Evolutionary conservation across 2,113 vertebrate species (phyloP), one percentile per base, ranked within the genome.

Genomic region (Aphelocoma coerulescens): DNA sequence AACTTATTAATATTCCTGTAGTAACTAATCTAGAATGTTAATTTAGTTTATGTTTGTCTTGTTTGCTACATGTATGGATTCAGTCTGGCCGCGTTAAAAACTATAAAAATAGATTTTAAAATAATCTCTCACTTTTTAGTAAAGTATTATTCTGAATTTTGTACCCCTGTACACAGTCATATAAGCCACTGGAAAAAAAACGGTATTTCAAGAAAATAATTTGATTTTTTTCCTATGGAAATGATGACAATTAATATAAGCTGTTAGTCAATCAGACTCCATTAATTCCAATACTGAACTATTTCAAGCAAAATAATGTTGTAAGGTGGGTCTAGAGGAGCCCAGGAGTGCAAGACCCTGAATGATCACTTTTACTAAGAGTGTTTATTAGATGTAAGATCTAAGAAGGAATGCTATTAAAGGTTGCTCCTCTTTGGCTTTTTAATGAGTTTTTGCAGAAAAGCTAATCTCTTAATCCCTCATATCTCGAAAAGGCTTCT

Each of bases 1-100:
- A 41, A 55, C 4, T 69, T 54, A 33, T 3, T 73, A 51, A 27
- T 37, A 66, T 27, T 69, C 17, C 13, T n/a, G 0, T 23, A 26
- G 27, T 63, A 73, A 13, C 4, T 41, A 41, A 46, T 79, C 2
- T 6, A 12, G 6, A 68, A 5, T 55, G 7, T 51, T 75, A 41
- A 43, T 67, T 59, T 41, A 33, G 6, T 26, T 82, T 55, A 1
- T 69, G 5, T 52, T 89, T 76, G 5, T 68, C 41, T 32, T 61
- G 1, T 44, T 11, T 48, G 49, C 16, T 41, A 8, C 11, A 4
- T 1, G 1, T n/a, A 52, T 23, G 9, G 17, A 66, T 49, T 73
- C 65, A 69, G 14, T 30, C 33, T 15, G 30, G 16, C 2, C 6
- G 58, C 43, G 30, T 12, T 48, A 24, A 82, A 54, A 75, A 24